Percentiles rank a stretch among this genome's conserved stretches.
Evolutionary conservation across 1,140 invertebrate genomes (phyloP).

Genomic region (Fopius arisanus): DNA sequence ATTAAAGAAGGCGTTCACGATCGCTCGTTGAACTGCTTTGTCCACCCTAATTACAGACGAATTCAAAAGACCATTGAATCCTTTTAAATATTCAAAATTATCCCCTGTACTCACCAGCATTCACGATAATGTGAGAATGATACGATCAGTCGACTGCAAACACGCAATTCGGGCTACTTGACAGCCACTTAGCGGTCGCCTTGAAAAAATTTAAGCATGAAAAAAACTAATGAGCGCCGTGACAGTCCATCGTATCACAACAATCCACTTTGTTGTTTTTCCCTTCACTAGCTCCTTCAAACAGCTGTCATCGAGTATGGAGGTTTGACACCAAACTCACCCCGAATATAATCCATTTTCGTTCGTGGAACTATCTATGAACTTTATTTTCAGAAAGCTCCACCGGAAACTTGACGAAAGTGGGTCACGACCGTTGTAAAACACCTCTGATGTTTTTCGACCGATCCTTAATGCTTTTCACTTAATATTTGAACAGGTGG

Average conservation of each 20-base stretch:
- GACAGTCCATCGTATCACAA: neutral
- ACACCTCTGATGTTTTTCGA: neutral
- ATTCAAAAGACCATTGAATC: no score
- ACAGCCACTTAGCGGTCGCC: neutral
- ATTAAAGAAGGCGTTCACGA: no score
- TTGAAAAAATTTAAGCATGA: neutral
- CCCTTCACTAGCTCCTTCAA: neutral
- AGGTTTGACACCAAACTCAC: neutral
- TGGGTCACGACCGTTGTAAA: neutral
- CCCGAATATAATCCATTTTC: no score
- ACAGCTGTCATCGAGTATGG: neutral
- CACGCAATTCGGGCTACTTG: neutral
- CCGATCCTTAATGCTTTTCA: neutral
- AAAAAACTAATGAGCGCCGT: neutral
- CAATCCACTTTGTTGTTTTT: neutral
- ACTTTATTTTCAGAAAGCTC: neutral
- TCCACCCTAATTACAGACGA: no score
- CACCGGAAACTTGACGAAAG: neutral
- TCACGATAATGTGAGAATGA: no score
- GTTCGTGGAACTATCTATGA: neutral
- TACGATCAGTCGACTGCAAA: neutral
- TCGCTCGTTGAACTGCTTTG: no score
- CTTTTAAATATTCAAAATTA: no score
- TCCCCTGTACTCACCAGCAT: neutral
- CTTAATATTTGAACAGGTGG: neutral